Conservation (phyloP, 2,113 vertebrate genomes). For the mouse (Mus musculus) region GRCm39 chr5:53490501-53491000, state of each 20-base stretch:
- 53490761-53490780: not conserved
- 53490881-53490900: not conserved
- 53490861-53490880: not conserved
- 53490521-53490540: too few species aligned
- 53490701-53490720: not conserved
- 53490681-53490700: not conserved
- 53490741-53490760: not conserved
- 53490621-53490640: not conserved
- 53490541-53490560: not conserved
- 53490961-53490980: not conserved
- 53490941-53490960: not conserved
- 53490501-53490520: not conserved
- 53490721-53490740: not conserved
- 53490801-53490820: not conserved
- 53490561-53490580: too few species aligned
- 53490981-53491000: not conserved
- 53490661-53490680: not conserved
- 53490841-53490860: not conserved
- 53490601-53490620: not conserved
- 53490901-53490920: not conserved
- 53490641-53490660: not conserved
- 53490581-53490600: not conserved
- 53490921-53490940: not conserved
- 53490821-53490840: not conserved
- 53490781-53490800: not conserved